Evolutionary conservation across 2,888 invertebrate species (phyloP).

Genomic region (Meiosimyza decipiens): DNA sequence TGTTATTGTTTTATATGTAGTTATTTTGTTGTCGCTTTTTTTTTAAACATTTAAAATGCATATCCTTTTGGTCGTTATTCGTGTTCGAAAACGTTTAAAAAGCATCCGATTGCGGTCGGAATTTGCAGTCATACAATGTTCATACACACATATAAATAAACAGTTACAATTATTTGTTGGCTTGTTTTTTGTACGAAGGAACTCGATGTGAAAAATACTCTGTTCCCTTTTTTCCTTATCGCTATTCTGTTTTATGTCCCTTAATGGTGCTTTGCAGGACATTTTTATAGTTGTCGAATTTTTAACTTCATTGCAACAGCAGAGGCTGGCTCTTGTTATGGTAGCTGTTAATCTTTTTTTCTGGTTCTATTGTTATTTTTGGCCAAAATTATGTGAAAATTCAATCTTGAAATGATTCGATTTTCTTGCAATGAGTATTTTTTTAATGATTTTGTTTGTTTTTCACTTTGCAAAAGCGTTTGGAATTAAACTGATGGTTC

Average conservation of each 20-base stretch:
- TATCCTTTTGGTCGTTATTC: constrained; percentile 13
- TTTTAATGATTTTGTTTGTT: not conserved
- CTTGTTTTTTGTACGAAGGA: not conserved
- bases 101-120: constrained; percentile 27
- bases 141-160: constrained; percentile 2
- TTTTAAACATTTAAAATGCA: constrained; percentile 15
- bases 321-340: not conserved
- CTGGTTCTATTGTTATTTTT: not conserved
- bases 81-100: constrained; percentile 28
- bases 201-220: constrained; percentile 1
- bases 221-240: not conserved
- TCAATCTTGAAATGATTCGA: not conserved
- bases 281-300: constrained; percentile 23
- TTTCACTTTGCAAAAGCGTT: not conserved
- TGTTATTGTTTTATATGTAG: not conserved
- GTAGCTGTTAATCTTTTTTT: not conserved
- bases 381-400: constrained; percentile 11
- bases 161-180: not conserved
- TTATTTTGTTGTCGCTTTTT: not conserved
- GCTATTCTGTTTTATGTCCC: constrained; percentile 13
- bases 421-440: not conserved
- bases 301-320: not conserved
- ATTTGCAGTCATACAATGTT: constrained; percentile 11
- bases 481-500: too few relatives aligned
- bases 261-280: constrained; percentile 17